phyloP scores from a whole-genome alignment of 2,797 vertebrate species.

The Microchirus variegatus region DNA sequence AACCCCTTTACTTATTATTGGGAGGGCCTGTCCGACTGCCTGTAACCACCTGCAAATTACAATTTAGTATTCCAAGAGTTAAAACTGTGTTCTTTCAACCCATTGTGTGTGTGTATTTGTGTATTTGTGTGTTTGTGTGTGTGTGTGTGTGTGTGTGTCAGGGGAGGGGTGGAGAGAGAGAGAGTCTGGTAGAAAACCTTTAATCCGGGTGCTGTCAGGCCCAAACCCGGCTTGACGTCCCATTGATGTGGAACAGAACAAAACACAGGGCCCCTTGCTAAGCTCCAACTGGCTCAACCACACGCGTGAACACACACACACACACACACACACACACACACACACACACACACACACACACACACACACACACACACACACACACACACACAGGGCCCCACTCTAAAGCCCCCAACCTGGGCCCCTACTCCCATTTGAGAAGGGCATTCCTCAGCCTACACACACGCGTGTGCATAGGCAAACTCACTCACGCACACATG shows the following conservation, averaged over 20 bases:
- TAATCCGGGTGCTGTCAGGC: slow-evolving; percentile 87
- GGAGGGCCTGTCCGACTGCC: slow-evolving; percentile 58
- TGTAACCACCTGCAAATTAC: slow-evolving; percentile 84
- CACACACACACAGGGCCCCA: slow-evolving; percentile 44
- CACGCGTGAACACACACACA: slow-evolving; percentile 39
- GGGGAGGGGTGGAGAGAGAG: slow-evolving; percentile 45
- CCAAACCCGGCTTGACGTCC: slow-evolving; percentile 87
- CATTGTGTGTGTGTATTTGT: slow-evolving; percentile 47
- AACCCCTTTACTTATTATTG: slow-evolving; percentile 49
- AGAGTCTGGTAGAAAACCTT: slow-evolving; percentile 85
- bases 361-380: slow-evolving; percentile 36
- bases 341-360: slow-evolving; percentile 33
- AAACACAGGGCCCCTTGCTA: slow-evolving; percentile 84
- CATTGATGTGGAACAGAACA: slow-evolving; percentile 91
- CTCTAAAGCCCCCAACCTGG: slow-evolving; percentile 70
- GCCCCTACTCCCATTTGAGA: slow-evolving; percentile 68
- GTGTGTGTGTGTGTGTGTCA: slow-evolving; percentile 40
- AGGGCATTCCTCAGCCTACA: slow-evolving; percentile 72
- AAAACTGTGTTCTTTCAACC: slow-evolving; percentile 82
- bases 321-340: slow-evolving; percentile 31
- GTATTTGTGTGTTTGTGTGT: slow-evolving; percentile 45
- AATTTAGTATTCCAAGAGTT: slow-evolving; percentile 85
- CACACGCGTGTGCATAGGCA: slow-evolving; percentile 47
- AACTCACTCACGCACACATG: slow-evolving; percentile 33
- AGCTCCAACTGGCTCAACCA: slow-evolving; percentile 64